These are phyloP conservation scores for Eupithecia inturbata DNA, from an alignment of 2,888 invertebrate genomes.

Conservation along the genomic window DNA sequence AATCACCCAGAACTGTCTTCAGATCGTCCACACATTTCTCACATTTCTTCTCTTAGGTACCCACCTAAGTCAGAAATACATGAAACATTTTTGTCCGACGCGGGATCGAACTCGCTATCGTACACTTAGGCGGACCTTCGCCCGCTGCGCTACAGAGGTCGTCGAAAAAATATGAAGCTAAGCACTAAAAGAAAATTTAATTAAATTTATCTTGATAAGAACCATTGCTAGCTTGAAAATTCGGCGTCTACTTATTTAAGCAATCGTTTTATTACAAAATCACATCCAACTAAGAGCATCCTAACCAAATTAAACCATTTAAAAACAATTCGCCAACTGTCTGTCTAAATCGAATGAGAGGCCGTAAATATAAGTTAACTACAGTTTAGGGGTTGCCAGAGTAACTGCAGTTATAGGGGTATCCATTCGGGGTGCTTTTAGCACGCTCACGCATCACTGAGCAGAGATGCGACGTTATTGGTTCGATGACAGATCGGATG, in stretches of 20 bases:
- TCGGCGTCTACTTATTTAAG: not conserved
- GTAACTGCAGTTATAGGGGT: conserved; percentile 11
- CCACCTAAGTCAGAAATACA: no score
- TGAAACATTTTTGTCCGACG: no score
- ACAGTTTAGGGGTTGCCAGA: conserved; percentile 31
- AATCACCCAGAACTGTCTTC: no score
- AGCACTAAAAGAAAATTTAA: not conserved
- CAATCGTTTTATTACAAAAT: not conserved
- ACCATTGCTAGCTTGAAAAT: not conserved
- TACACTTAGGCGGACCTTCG: no score
- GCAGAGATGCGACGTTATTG: not conserved
- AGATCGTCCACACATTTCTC: no score
- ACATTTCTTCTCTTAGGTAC: no score
- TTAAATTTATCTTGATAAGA: not conserved
- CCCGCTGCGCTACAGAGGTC: no score
- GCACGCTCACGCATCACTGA: conserved; percentile 26
- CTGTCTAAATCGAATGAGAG: conserved; percentile 41
- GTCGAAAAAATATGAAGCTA: no score
- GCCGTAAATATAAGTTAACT: conserved; percentile 49
- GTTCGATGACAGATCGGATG: not conserved
- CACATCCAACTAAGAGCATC: conserved; percentile 29
- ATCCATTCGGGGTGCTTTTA: conserved; percentile 32
- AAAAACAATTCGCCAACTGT: conserved; percentile 27
- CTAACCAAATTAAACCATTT: conserved; percentile 29
- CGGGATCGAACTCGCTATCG: no score